Evolutionary conservation across 2,888 invertebrate species (phyloP), one percentile per base, ranked within the genome.

Genomic region (Drosophila barbarae): DNA sequence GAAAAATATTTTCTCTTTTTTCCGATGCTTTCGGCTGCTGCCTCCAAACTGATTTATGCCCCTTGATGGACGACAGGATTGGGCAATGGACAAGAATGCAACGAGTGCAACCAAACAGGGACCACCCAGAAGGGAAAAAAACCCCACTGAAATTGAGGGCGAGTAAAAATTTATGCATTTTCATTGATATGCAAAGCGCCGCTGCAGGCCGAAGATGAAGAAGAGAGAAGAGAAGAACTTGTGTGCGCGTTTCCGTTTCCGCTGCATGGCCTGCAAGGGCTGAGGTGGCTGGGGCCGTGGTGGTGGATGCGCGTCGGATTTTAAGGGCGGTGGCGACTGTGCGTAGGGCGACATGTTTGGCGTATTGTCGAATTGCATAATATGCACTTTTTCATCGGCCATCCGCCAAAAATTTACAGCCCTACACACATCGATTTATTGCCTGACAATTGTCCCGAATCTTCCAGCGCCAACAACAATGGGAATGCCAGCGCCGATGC

Each of bases 391-490:
- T 87, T 86, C 79, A 82, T 84, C 77, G 78, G 72, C 69, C 75
- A 79, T 77, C 73, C 78, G 72, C 74, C 76, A 80, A 81, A 84
- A 87, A 87, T 87, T 87, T 87, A 88, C 86, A 88, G 74, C 86
- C 80, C 82, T 82, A 86, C 86, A 88, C 87, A 86, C 88, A 85
- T 88, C 87, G 87, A 87, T 87, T 87, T 87, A 87, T 87, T 88
- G 86, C 87, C 78, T 87, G 87, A 88, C 88, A 87, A 87, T 87
- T 88, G 88, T 76, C 70, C 79, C 57, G 57, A 71, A 71, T 64
- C 71, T 66, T 55, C 53, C 52, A 60, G 51, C 76, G 76, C 71
- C 73, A 69, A 58, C 70, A 83, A 77, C 83, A 84, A 75, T 85
- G 78, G 67, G 66, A 60, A 63, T 63, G 65, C 63, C 63, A 64